These are phyloP conservation scores for Sternarchorhynchus goeldii DNA, from an alignment of 2,797 vertebrate species.

Conservation along the genomic window DNA sequence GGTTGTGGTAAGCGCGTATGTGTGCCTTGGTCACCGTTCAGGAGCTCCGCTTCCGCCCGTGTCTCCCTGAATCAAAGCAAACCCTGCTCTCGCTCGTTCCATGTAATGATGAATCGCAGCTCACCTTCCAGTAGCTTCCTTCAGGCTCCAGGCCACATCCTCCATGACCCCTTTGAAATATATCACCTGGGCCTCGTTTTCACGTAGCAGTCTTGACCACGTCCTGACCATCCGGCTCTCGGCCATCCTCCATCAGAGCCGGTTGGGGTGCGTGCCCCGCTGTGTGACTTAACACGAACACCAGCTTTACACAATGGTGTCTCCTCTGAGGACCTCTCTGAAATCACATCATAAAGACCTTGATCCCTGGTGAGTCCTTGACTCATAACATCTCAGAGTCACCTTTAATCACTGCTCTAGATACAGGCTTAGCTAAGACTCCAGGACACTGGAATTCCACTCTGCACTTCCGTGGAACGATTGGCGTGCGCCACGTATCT, in stretches of 20 bases:
- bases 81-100: conserved; percentile 51
- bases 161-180: conserved; percentile 1
- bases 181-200: conserved; percentile 40
- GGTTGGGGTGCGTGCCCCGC: conserved; percentile 56
- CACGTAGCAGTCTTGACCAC: conserved; percentile 22
- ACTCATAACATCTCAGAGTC: conserved; percentile 59
- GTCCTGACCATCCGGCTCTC: conserved; percentile 65
- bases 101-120: conserved; percentile 55
- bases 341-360: conserved; percentile 64
- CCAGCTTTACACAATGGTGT: conserved; percentile 62
- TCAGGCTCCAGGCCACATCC: conserved; percentile 33
- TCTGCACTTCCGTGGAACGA: conserved; percentile 60
- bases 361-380: conserved; percentile 51
- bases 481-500: conserved; percentile 60
- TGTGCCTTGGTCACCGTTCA: conserved; percentile 47
- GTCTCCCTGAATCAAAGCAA: conserved; percentile 54
- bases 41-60: conserved; percentile 37
- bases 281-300: conserved; percentile 71
- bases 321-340: conserved; percentile 53
- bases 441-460: conserved; percentile 69
- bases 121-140: conserved; percentile 50
- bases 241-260: conserved; percentile 58
- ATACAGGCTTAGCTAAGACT: conserved; percentile 61
- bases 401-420: conserved; percentile 66
- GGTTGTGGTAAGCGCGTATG: conserved; percentile 35